Conservation (phyloP, 2,888 invertebrate species). For the Oscheius sp. region DNA sequence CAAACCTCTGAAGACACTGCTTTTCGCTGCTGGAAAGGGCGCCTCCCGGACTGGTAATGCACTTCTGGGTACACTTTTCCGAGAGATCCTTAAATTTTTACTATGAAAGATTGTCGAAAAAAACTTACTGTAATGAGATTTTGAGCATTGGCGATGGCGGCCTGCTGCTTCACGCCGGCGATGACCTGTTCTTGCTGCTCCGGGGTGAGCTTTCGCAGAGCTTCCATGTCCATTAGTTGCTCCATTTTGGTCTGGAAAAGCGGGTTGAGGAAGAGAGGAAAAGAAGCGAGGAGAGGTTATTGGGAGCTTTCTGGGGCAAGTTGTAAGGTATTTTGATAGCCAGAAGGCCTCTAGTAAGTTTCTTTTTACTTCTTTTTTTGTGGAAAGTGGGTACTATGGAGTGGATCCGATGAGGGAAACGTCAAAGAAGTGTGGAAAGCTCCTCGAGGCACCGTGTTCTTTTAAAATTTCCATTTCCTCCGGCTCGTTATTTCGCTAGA, state of each 20-base stretch:
- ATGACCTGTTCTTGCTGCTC: constrained; percentile 70
- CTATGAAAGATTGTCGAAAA: background rate
- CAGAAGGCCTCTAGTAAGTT: no score
- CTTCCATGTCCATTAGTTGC: constrained; percentile 65
- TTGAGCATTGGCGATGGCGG: constrained; percentile 68
- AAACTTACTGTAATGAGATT: constrained; percentile 65
- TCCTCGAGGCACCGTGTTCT: no score
- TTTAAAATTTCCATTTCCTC: no score
- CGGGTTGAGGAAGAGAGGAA: background rate
- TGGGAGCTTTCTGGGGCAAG: no score
- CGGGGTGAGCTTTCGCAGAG: constrained; percentile 66
- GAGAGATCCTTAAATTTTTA: constrained; percentile 64
- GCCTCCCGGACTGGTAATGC: constrained; percentile 68
- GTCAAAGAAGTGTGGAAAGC: no score
- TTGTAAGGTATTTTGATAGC: no score
- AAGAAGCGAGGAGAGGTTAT: background rate
- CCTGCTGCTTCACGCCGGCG: constrained; percentile 68
- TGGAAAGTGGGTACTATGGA: no score
- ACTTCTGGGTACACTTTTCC: constrained; percentile 71
- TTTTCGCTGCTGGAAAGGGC: constrained; percentile 64
- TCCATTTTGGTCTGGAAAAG: constrained; percentile 53
- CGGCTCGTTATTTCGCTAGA: no score
- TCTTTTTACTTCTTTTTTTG: no score
- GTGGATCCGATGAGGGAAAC: no score
- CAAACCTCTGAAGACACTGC: constrained; percentile 68